A percentile compares a stretch with the other conserved stretches of the same genome.
These are phyloP conservation scores for Oegoconia quadripuncta DNA, from an alignment of 2,888 invertebrate genomes.

Conservation along the genomic window DNA sequence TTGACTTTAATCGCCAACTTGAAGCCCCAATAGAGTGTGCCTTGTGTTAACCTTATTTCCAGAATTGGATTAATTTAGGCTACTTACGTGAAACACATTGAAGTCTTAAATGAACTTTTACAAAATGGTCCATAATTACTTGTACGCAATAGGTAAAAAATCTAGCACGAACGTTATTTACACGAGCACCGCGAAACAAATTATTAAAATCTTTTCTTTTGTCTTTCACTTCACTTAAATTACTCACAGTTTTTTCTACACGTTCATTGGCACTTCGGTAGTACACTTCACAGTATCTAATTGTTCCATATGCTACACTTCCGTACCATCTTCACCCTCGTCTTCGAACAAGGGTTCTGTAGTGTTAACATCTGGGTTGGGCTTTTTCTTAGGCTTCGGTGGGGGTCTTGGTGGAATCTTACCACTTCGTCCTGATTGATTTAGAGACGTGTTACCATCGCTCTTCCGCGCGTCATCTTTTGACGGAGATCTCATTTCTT, in stretches of 20 bases:
- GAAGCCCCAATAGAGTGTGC: no score
- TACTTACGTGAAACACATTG: no score
- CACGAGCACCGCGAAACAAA: conserved; percentile 72
- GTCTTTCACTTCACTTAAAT: conserved; percentile 37
- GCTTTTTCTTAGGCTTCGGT: conserved; percentile 89
- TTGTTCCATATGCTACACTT: conserved; percentile 82
- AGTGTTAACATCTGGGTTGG: conserved; percentile 80
- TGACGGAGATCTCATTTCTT: conserved; percentile 54
- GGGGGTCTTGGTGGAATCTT: conserved; percentile 92
- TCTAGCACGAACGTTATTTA: conserved; percentile 74
- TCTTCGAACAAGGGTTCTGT: conserved; percentile 91
- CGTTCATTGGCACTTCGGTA: conserved; percentile 73
- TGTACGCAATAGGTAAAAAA: conserved; percentile 74
- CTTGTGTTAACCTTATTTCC: no score
- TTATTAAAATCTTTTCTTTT: conserved; percentile 24
- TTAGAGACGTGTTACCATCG: conserved; percentile 50
- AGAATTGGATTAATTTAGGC: no score
- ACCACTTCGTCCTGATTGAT: conserved; percentile 69
- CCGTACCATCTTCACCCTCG: conserved; percentile 93
- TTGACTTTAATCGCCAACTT: no score
- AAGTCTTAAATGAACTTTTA: conserved; percentile 38
- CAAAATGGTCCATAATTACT: conserved; percentile 66
- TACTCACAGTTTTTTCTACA: conserved; percentile 47
- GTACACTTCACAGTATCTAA: conserved; percentile 35
- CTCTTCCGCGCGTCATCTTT: conserved; percentile 61